These are phyloP conservation scores for Ornithoptera priamus DNA, from an alignment of 2,888 invertebrate genomes.

Conservation along the genomic window DNA sequence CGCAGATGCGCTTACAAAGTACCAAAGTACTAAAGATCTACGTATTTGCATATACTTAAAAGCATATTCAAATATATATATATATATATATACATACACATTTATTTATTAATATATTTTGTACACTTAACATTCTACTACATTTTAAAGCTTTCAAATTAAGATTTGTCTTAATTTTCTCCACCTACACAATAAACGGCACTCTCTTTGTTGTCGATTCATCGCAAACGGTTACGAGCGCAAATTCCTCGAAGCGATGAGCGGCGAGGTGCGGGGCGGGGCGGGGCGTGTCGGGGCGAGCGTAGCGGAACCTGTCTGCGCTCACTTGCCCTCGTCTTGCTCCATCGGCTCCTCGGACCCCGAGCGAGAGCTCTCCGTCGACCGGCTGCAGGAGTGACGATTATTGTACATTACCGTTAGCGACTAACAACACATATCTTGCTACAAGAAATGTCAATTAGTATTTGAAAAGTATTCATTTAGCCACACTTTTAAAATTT, in stretches of 20 bases:
- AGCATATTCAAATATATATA: constrained; percentile 46
- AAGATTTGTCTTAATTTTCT: constrained; percentile 65
- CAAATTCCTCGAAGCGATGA: neutral
- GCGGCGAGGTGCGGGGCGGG: constrained; percentile 9
- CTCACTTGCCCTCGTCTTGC: constrained; percentile 89
- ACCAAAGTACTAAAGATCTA: constrained; percentile 30
- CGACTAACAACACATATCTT: too few relatives aligned
- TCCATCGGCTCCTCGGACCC: constrained; percentile 91
- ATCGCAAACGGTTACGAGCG: constrained; percentile 46
- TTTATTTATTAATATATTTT: constrained; percentile 50
- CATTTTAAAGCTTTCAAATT: constrained; percentile 74
- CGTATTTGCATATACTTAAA: constrained; percentile 44
- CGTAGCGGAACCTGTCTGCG: constrained; percentile 35
- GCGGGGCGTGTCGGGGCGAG: constrained; percentile 21
- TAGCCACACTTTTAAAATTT: too few relatives aligned
- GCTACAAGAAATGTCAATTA: too few relatives aligned
- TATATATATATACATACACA: too few relatives aligned
- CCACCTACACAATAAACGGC: constrained; percentile 46
- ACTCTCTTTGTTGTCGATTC: constrained; percentile 49
- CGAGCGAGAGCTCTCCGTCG: constrained; percentile 83
- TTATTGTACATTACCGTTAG: too few relatives aligned
- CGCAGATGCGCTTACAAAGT: constrained; percentile 9
- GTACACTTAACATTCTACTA: constrained; percentile 64
- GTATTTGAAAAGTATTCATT: too few relatives aligned
- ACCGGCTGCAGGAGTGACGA: constrained; percentile 52